A percentile compares a stretch with the other conserved stretches of the same genome.
These are phyloP conservation scores for Zingel zingel DNA, from an alignment of 2,113 vertebrate species.

Conservation along the genomic window DNA sequence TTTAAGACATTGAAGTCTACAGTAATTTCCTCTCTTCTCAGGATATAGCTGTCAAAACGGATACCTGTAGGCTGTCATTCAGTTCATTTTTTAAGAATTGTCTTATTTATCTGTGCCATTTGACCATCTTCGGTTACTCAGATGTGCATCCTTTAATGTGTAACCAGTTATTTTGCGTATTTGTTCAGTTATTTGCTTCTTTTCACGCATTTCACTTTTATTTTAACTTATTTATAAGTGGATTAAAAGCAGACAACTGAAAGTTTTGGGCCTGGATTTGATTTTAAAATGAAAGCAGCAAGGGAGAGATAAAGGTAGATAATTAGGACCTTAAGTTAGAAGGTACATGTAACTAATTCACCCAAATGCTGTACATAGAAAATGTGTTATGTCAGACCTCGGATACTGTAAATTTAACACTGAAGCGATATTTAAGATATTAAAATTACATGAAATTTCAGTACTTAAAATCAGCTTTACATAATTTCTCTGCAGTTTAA, in stretches of 20 bases:
- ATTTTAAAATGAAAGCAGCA: background rate
- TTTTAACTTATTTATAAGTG: constrained; percentile 6
- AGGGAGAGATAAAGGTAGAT: background rate
- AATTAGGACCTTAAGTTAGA: background rate
- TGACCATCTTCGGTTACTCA: constrained; percentile 4
- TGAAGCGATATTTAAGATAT: background rate
- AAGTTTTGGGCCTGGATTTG: background rate
- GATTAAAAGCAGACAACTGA: background rate
- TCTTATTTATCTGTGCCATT: constrained; percentile 21
- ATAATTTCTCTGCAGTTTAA: constrained; percentile 22
- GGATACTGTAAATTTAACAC: constrained; percentile 5
- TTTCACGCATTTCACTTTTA: background rate
- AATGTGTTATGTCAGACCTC: constrained; percentile 1
- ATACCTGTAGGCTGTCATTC: constrained; percentile 39
- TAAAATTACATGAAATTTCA: constrained; percentile 25
- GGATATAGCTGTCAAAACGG: constrained; percentile 68
- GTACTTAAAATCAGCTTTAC: constrained; percentile 28
- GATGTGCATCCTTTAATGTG: background rate
- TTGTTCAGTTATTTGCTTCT: background rate
- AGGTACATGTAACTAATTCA: background rate
- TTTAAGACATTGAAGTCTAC: constrained; percentile 42
- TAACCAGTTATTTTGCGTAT: background rate
- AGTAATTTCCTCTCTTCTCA: constrained; percentile 51
- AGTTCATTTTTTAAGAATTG: constrained; percentile 32
- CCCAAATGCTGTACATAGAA: background rate